Base-by-base conservation (phyloP, 2,113 vertebrate species). In the Gymnobelideus leadbeateri region DNA sequence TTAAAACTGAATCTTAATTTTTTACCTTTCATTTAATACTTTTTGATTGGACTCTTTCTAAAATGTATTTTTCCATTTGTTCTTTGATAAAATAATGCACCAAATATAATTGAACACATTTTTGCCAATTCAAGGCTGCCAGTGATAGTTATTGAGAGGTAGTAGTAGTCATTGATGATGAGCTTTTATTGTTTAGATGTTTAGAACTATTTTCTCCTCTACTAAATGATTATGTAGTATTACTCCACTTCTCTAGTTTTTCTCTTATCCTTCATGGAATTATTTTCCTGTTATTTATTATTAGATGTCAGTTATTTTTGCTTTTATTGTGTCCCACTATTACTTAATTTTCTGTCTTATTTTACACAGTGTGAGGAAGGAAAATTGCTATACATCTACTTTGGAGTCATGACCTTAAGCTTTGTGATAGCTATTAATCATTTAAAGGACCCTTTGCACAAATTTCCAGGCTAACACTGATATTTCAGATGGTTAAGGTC, bases 1-100 rank as follows among this genome's bases (percentile, higher is more conserved):
- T 92, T 57, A 51, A 93, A 77, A 95, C 55, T 84, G 28, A 95
- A 51, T 50, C 37, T 92, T 94, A 93, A 2, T 46, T 25, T 92
- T 95, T 95, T 50, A n/a, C 52, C 47, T 97, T 19, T 96, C 77
- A 51, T n/a, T 37, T 92, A 90, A 51, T 28, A 91, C 50, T 90
- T 77, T 94, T 95, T 95, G 93, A 89, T 49, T 47, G 49, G 90
- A 91, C 43, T 84, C 25, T 54, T 94, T 92, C 89, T 91, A 52
- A 96, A 94, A 90, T 92, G 47, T 52, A 91, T 90, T 49, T 84
- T 84, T 43, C 21, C 19, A 84, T 26, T 50, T 54, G 8, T 84
- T 91, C 24, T 91, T 91, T 92, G 96, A 93, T 55, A 89, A 55
- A 91, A 95, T 68, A 97, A 49, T 37, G 31, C 37, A 77, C 31